Percentiles rank a stretch among this genome's conserved stretches.
phyloP scores from a whole-genome alignment of 92 coral and sea anemone species.

The Pocillopora meandrina region DNA sequence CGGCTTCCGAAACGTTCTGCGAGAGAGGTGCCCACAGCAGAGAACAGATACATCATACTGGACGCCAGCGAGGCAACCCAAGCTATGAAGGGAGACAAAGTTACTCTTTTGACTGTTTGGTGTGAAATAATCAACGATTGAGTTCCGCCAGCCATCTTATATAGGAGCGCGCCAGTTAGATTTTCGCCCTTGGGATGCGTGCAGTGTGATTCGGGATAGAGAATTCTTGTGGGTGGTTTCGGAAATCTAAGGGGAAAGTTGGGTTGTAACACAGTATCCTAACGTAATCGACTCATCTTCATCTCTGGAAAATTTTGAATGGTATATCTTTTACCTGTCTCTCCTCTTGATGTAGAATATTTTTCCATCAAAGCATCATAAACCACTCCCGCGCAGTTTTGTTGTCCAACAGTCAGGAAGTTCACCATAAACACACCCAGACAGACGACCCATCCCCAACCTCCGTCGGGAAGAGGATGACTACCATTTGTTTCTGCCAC shows the following conservation, averaged over 20 bases:
- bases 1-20: slow-evolving; percentile 70
- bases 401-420: slow-evolving; percentile 36
- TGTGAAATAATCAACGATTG: not conserved
- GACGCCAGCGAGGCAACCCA: slow-evolving; percentile 77
- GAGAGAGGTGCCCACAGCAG: slow-evolving; percentile 58
- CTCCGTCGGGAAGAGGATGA: not conserved
- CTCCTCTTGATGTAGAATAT: slow-evolving; percentile 23
- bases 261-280: no score
- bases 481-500: not conserved
- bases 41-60: slow-evolving; percentile 68
- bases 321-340: not conserved
- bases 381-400: slow-evolving; percentile 27
- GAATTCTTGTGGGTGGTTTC: no score
- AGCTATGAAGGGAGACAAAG: slow-evolving; percentile 33
- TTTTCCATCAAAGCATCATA: slow-evolving; percentile 22
- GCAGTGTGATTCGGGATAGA: no score
- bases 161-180: no score
- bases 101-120: not conserved
- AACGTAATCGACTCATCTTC: no score
- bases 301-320: no score
- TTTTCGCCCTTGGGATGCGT: no score
- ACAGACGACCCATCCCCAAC: slow-evolving; percentile 32
- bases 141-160: no score
- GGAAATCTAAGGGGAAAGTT: no score
- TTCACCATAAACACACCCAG: slow-evolving; percentile 19